Conservation (phyloP, 2,888 invertebrate species). For the Vannuccia rotundouncinata region DNA sequence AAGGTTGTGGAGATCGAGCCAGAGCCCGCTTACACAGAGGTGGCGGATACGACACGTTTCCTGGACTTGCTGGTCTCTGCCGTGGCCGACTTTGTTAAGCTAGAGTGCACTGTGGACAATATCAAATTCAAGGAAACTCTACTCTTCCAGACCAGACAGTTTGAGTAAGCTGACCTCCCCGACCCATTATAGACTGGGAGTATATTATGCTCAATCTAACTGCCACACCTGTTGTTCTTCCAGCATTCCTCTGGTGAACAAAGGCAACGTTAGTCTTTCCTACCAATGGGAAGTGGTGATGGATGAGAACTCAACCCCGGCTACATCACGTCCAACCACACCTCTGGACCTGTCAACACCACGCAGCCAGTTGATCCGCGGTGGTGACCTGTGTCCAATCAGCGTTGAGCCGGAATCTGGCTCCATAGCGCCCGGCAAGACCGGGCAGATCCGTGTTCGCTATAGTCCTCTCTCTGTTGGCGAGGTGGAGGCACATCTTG, state of each 20-base stretch:
- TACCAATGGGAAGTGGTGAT: conserved; percentile 54
- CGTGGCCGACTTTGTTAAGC: conserved; percentile 51
- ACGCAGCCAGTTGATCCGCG: conserved; percentile 44
- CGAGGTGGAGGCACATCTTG: conserved; percentile 52
- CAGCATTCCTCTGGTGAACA: conserved; percentile 50
- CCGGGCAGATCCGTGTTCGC: conserved; percentile 43
- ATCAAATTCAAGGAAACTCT: conserved; percentile 55
- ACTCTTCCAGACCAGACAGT: conserved; percentile 55
- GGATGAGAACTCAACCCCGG: conserved; percentile 45
- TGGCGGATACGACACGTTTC: conserved; percentile 47
- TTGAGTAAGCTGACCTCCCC: conserved; percentile 48
- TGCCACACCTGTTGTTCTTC: too few relatives aligned
- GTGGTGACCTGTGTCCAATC: conserved; percentile 48
- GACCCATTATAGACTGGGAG: background rate
- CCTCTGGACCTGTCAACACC: conserved; percentile 45
- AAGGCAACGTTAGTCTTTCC: conserved; percentile 50
- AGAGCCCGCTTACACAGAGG: conserved; percentile 51
- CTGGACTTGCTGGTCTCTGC: conserved; percentile 52
- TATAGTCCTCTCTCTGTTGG: conserved; percentile 53
- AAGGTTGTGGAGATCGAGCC: conserved; percentile 55
- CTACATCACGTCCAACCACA: conserved; percentile 19
- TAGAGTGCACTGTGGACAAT: conserved; percentile 48
- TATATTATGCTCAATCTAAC: too few relatives aligned
- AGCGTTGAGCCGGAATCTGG: conserved; percentile 53
- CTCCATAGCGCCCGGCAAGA: conserved; percentile 50